Base-by-base conservation (phyloP, 2,113 vertebrate genomes). In the Tupaia tana region DNA sequence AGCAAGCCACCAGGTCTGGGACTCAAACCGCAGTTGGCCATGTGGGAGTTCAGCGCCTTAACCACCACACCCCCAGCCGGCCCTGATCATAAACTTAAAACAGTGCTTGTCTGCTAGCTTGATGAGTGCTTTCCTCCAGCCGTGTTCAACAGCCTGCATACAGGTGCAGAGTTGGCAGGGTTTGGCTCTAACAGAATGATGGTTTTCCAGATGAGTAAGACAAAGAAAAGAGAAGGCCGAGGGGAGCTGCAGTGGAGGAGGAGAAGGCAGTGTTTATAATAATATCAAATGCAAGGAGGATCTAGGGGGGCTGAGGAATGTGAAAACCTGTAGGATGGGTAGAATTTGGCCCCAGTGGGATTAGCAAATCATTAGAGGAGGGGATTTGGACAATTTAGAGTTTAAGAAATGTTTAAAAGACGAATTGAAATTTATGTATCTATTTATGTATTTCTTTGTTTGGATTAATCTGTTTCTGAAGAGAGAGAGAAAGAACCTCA, bases 331-430 rank as follows among this genome's bases (percentile, higher is more conserved):
- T 10, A 52, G 56, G 24, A 43, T 75, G 4, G 2, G 6, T 27
- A 67, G 67, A 12, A 8, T 85, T 80, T 58, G 52, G 29, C 85
- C 14, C 27, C 27, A 9, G 14, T 9, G 69, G 31, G 22, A 61
- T 91, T 31, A 77, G 66, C 74, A 66, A 4, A 31, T 95, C 19
- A 64, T 70, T 64, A 7, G 78, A 80, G 73, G 71, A 34, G 67
- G 25, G 29, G 81, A 63, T 69, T 64, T 58, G 59, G 85, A 69
- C 70, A 92, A 81, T 16, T 56, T 43, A n/a, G 61, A 54, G 66
- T 94, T 90, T 94, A 31, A 84, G 71, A 93, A 84, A 79, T 77
- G 31, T 86, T 90, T 79, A 31, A 67, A 77, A 82, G 54, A 10
- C 6, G 43, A 43, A 43, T 43, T 43, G 43, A 43, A 43, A 43